These are phyloP conservation scores for Hofmannophila pseudospretella DNA, from an alignment of 2,888 invertebrate genomes.

Conservation along the genomic window DNA sequence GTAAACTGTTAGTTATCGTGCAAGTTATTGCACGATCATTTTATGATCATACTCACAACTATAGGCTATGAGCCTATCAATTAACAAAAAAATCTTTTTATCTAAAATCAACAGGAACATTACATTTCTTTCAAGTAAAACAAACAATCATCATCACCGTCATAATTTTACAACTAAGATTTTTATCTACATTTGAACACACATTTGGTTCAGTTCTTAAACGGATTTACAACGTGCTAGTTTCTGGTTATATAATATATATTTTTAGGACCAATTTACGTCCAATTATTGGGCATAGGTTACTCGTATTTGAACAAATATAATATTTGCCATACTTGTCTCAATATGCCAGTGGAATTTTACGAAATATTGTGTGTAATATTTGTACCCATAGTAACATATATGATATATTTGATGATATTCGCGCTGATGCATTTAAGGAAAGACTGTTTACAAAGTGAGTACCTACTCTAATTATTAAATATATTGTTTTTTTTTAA, in stretches of 20 bases:
- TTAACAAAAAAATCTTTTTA: too few relatives aligned
- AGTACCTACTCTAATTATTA: not conserved
- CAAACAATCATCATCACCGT: not conserved
- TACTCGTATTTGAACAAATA: not conserved
- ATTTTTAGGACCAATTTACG: too few relatives aligned
- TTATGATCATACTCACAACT: too few relatives aligned
- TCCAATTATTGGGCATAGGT: not conserved
- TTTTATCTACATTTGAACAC: not conserved
- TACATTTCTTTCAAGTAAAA: too few relatives aligned
- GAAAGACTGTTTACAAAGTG: constrained; percentile 3
- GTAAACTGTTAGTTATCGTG: too few relatives aligned
- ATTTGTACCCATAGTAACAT: constrained; percentile 34
- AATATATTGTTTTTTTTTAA: too few relatives aligned
- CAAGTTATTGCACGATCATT: too few relatives aligned
- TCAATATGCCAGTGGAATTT: constrained; percentile 23
- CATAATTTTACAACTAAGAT: not conserved
- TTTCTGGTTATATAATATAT: not conserved
- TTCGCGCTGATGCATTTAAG: constrained; percentile 22
- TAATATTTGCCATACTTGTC: not conserved
- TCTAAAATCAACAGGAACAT: too few relatives aligned
- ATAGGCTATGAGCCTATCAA: too few relatives aligned
- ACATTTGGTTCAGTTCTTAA: not conserved
- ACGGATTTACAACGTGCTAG: not conserved
- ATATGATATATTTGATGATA: constrained; percentile 30
- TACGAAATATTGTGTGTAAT: constrained; percentile 33